Base-by-base conservation (phyloP, 2,888 invertebrate species). In the Drosophila gaucha region DNA sequence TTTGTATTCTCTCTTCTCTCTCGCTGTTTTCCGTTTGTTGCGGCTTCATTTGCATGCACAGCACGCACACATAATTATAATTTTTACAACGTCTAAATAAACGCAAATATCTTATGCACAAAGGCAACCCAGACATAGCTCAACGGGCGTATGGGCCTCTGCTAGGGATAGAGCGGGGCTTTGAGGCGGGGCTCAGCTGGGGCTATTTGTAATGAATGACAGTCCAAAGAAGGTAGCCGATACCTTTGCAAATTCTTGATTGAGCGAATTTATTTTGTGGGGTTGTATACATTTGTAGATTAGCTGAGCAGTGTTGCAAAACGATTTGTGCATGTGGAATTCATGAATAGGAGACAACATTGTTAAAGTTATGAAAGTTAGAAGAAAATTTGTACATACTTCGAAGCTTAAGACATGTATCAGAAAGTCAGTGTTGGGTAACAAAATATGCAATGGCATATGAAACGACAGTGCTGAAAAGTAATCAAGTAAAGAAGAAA, bases 51-150 rank as follows among this genome's bases (percentile, higher is more conserved):
- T 50, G 64, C 41, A 88, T 80, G 78, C 52, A 38, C 44, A 50
- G 69, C 84, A 85, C 84, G 84, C 73, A 74, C 80, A 78, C 86
- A 83, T 85, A 85, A 85, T 85, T 85, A 85, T 88, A 88, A 88
- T 85, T 86, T 85, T 85, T 85, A 85, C 84, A 85, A 86, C 75
- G 86, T 86, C 88, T 85, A 85, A 82, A 74, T 80, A 87, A 82
- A 80, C 75, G 78, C 85, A 85, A 85, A 83, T 87, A 67, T 80
- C 75, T 73, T 78, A 87, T 87, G 82, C 82, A 66, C 43, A 78
- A 65, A 68, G 63, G 75, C 84, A 67, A 68, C 39, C 60, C 59
- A 60, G 56, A 59, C 55, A 46, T 33, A 47, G 68, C 71, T 30
- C 39, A 51, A 55, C 55, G 22, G 57, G n/a, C n/a, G n/a, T n/a